Evolutionary conservation across 1,140 invertebrate species (phyloP), one percentile per base, ranked within the genome.

Genomic region (Coboldia fuscipes): DNA sequence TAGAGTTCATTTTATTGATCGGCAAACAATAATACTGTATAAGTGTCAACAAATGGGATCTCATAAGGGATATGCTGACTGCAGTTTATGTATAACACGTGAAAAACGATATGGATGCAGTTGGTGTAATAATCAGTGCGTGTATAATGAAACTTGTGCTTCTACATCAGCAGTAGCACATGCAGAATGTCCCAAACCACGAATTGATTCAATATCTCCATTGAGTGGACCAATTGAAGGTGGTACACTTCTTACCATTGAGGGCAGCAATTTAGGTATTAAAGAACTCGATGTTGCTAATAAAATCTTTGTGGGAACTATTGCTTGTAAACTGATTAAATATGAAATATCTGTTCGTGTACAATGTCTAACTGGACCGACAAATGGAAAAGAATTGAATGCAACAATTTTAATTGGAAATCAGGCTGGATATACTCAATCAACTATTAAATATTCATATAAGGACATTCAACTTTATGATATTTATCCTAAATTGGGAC

Each of bases 1-100:
- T 56, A 66, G 77, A 21, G 83, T 86, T 51, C 85, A 90, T 52
- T 83, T 88, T 47, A 74, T 93, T 27, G 86, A 90, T 49, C 82
- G 78, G 6, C 81, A 83, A 13, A 79, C 69, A 46, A 77, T 97
- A 30, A 82, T 79, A 15, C 56, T 96, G 20, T 97, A 93, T 54
- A 94, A 94, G 60, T 96, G 90, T 62, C 79, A 85, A 54, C 78
- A 89, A 34, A 58, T 96, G 35, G 89, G 88, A 10, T 85, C 84
- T 4, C 84, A 92, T 54, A 65, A 81, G 28, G 80, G 86, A 46
- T 79, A 88, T 50, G 76, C 84, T 7, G 90, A 96, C 51, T 97
- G 90, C 56, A 93, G 86, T 12, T 61, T 92, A 16, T 97, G 90
- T 53, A 75, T 90, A 13, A 90, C 86, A 1, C 63, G 85, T 22